A percentile compares a stretch with the other conserved stretches of the same genome.
Evolutionary conservation across 2,797 vertebrate species (phyloP).

Genomic region (Schizopygopsis malacanthus): DNA sequence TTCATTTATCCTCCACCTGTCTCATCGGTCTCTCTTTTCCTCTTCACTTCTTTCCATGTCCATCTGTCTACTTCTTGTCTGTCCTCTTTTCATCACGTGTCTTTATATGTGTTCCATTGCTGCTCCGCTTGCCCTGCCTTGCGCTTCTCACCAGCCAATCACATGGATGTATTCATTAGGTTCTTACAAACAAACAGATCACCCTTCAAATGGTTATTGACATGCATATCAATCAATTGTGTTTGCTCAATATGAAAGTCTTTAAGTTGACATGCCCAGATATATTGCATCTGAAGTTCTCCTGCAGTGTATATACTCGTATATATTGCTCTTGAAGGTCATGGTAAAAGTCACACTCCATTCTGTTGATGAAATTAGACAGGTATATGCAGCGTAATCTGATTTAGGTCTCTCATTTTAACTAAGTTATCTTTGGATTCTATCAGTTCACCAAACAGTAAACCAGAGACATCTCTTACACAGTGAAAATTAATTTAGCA

Average conservation of each 20-base stretch:
- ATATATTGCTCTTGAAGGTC: constrained; percentile 28
- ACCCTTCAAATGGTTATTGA: constrained; percentile 23
- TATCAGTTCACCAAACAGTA: background rate
- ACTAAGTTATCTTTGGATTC: constrained; percentile 7
- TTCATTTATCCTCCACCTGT: constrained; percentile 1
- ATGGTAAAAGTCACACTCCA: constrained; percentile 19
- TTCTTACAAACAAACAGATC: constrained; percentile 16
- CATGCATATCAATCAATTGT: constrained; percentile 39
- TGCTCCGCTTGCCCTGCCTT: background rate
- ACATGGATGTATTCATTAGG: constrained; percentile 4
- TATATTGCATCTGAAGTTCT: constrained; percentile 37
- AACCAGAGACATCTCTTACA: constrained; percentile 19
- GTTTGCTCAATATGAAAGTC: constrained; percentile 36
- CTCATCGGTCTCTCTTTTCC: constrained; percentile 11
- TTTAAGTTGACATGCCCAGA: constrained; percentile 17
- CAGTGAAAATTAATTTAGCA: constrained; percentile 19
- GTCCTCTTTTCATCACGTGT: background rate
- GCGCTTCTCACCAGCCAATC: background rate
- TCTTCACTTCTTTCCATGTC: constrained; percentile 14
- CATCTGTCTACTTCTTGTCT: constrained; percentile 14
- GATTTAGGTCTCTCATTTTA: constrained; percentile 16
- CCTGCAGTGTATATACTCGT: background rate
- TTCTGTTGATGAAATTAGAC: constrained; percentile 31
- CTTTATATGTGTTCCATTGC: background rate
- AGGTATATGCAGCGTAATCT: background rate